Percentiles rank a stretch among this genome's conserved stretches.
Conservation (phyloP, 2,888 invertebrate genomes). For the Torymus tubicola region DNA sequence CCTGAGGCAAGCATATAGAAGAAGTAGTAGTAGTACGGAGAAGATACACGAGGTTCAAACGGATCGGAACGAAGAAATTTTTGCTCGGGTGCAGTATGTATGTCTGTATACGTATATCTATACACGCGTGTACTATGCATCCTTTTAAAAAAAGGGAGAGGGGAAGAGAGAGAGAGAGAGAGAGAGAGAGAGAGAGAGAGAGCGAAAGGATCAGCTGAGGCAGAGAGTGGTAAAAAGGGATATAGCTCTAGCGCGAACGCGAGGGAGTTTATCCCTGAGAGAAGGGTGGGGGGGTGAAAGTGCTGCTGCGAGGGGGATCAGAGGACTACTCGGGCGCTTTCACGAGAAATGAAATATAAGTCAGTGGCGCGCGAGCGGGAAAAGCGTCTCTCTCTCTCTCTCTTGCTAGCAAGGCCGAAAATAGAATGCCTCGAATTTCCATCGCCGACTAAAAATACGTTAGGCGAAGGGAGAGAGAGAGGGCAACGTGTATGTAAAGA, state of each 20-base stretch:
- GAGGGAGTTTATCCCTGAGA: background rate
- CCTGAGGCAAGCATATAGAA: too few relatives aligned
- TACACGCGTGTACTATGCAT: background rate
- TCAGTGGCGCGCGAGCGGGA: conserved; percentile 8
- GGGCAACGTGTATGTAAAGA: background rate
- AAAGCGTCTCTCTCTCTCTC: background rate
- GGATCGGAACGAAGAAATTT: conserved; percentile 2
- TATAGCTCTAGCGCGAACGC: too few relatives aligned
- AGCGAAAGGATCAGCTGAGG: too few relatives aligned
- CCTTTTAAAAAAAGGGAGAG: background rate
- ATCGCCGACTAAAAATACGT: conserved; percentile 21
- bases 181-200: background rate
- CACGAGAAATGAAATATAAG: conserved; percentile 31
- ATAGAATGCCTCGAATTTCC: conserved; percentile 18
- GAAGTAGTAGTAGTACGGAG: too few relatives aligned
- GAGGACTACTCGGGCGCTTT: background rate
- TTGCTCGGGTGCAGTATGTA: background rate
- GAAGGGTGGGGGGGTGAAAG: background rate
- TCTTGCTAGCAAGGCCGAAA: background rate
- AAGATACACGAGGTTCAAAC: background rate
- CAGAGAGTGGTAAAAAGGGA: too few relatives aligned
- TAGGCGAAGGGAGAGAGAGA: background rate
- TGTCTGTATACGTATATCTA: too few relatives aligned
- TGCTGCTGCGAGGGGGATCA: background rate
- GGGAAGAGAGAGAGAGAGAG: background rate